These are phyloP conservation scores for Candidula unifasciata DNA, from an alignment of 2,888 invertebrate genomes.

Conservation along the genomic window DNA sequence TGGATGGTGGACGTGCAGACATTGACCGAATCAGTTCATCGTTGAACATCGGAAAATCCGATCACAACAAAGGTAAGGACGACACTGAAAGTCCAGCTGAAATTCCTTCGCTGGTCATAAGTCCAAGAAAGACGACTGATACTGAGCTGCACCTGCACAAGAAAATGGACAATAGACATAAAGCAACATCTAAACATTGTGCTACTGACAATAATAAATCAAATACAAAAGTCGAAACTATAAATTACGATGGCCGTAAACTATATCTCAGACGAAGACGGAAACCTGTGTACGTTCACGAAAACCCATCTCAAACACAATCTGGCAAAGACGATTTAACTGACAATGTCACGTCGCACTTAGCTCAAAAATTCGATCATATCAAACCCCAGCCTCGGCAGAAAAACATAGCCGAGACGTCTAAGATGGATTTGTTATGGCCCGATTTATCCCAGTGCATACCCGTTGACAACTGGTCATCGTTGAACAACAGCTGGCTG, in stretches of 20 bases:
- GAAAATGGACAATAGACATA: too few species aligned
- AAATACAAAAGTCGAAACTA: background rate
- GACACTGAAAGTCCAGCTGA: too few species aligned
- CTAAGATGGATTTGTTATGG: background rate
- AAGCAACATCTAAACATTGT: too few species aligned
- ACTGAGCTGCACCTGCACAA: too few species aligned
- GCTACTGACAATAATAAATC: too few species aligned
- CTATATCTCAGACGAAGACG: background rate
- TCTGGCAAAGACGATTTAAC: background rate
- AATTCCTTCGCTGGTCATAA: too few species aligned
- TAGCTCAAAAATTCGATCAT: too few species aligned
- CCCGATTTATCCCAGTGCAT: constrained; percentile 5
- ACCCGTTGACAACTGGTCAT: constrained; percentile 13
- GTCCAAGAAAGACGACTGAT: too few species aligned
- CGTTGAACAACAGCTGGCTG: background rate
- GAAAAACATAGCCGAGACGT: background rate
- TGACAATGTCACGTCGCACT: background rate
- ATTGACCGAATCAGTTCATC: too few species aligned
- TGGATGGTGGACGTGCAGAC: too few species aligned
- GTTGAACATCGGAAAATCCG: too few species aligned
- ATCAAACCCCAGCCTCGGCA: background rate
- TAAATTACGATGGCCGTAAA: background rate
- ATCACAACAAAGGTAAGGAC: too few species aligned
- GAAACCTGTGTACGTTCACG: background rate
- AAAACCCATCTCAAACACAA: background rate